A percentile compares a stretch with the other conserved stretches of the same genome.
Evolutionary conservation across 2,797 vertebrate genomes (phyloP).

Genomic region (Synanceia verrucosa): DNA sequence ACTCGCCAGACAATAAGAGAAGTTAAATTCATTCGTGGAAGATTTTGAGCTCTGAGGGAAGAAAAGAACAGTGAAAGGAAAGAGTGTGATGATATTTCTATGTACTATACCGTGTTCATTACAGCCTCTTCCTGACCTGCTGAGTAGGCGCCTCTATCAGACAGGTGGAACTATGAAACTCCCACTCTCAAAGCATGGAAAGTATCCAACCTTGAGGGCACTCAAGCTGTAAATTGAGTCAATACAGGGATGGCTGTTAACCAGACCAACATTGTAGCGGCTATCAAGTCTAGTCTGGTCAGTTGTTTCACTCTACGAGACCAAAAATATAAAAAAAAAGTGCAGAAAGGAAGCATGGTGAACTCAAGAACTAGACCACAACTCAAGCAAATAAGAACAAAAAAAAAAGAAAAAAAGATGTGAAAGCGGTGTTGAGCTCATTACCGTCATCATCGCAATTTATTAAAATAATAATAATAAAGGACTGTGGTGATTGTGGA

Average conservation of each 20-base stretch:
- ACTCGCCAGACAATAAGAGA: background rate
- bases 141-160: slow-evolving; percentile 43
- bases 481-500: no score
- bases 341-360: background rate
- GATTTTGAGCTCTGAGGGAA: slow-evolving; percentile 7
- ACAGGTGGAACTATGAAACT: slow-evolving; percentile 46
- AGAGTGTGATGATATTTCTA: slow-evolving; percentile 29
- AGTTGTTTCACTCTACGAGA: slow-evolving; percentile 26
- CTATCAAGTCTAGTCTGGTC: slow-evolving; percentile 32
- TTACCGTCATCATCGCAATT: no score
- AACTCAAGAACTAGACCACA: slow-evolving; percentile 6
- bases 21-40: slow-evolving; percentile 17
- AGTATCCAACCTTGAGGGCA: slow-evolving; percentile 59
- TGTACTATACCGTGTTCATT: slow-evolving; percentile 27
- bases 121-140: slow-evolving; percentile 39
- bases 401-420: background rate
- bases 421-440: no score
- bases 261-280: slow-evolving; percentile 24
- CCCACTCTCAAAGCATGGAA: slow-evolving; percentile 40
- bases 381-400: slow-evolving; percentile 4
- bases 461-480: no score
- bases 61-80: slow-evolving; percentile 15
- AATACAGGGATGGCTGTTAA: slow-evolving; percentile 60
- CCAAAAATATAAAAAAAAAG: slow-evolving; percentile 3
- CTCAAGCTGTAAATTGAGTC: slow-evolving; percentile 64